Evolutionary conservation across 2,113 vertebrate species (phyloP), one percentile per base, ranked within the genome.

Genomic region (Fregata magnificens): DNA sequence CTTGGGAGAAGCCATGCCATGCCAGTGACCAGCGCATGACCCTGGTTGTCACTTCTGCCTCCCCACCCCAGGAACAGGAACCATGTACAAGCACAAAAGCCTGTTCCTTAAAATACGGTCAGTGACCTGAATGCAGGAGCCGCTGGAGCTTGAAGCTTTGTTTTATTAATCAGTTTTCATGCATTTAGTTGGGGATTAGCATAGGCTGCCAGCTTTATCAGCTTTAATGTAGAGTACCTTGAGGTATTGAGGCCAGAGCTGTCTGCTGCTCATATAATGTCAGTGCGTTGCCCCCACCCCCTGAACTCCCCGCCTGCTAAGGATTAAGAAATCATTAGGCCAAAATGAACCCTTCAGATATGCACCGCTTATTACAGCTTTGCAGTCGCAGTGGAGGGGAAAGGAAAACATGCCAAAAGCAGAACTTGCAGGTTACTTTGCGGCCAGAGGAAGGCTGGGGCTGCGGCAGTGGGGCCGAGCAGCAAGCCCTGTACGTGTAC

Each of bases 101-200:
- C 24, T 52, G 21, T 94, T 97, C 85, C 59, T 87, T 94, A 97
- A 98, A 93, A 91, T 18, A 34, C 42, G 67, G 95, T 92, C 53
- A 81, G 72, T 82, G 78, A 88, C 86, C 95, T 88, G 74, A 90
- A 86, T 93, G n/a, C 50, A 40, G 80, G 83, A 94, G 67, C 74
- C 22, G 6, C 45, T 78, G 40, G 47, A 86, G 66, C 95, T 88
- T 81, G 62, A 80, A 88, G 77, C 67, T 95, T 96, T 97, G 95
- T 94, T 97, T 98, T 91, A 95, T 93, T 97, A 96, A 96, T 92
- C 94, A 95, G 83, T 95, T 82, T 94, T 86, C 61, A 78, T 94
- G 78, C 83, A 71, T 79, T 97, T 91, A 79, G 72, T 56, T 82
- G 69, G 94, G 85, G 76, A 95, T 97, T 94, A 96, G 65, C 62